Percentiles rank a stretch among this genome's conserved stretches.
phyloP scores from a whole-genome alignment of 2,113 vertebrate genomes.

The Loxodonta africana region DNA sequence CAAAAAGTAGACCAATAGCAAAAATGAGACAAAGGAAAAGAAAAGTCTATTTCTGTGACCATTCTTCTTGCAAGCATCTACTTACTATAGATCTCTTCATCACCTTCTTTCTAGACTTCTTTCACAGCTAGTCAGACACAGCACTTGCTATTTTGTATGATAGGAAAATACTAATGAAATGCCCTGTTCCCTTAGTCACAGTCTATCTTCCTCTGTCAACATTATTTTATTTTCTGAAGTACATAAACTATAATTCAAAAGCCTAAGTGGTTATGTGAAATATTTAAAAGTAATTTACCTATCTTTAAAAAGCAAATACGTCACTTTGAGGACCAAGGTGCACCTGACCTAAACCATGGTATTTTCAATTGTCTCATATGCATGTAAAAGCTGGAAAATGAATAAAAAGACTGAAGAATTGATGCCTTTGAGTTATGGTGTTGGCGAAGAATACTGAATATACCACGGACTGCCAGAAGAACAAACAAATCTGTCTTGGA shows the following conservation, averaged over 20 bases:
- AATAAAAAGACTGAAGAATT: too few species aligned
- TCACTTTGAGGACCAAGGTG: too few species aligned
- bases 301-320: not conserved
- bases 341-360: too few species aligned
- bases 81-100: not conserved
- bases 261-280: constrained; percentile 14
- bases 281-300: not conserved
- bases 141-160: not conserved
- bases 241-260: constrained; percentile 39
- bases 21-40: not conserved
- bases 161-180: not conserved
- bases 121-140: not conserved
- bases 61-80: not conserved
- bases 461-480: too few species aligned
- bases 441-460: too few species aligned
- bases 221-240: constrained; percentile 4
- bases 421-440: too few species aligned
- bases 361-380: too few species aligned
- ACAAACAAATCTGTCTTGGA: too few species aligned
- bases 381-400: too few species aligned
- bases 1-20: not conserved
- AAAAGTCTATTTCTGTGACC: not conserved
- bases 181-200: not conserved
- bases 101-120: not conserved
- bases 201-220: not conserved